phyloP scores from a whole-genome alignment of 1,140 invertebrate species.

The Papilio helenus region DNA sequence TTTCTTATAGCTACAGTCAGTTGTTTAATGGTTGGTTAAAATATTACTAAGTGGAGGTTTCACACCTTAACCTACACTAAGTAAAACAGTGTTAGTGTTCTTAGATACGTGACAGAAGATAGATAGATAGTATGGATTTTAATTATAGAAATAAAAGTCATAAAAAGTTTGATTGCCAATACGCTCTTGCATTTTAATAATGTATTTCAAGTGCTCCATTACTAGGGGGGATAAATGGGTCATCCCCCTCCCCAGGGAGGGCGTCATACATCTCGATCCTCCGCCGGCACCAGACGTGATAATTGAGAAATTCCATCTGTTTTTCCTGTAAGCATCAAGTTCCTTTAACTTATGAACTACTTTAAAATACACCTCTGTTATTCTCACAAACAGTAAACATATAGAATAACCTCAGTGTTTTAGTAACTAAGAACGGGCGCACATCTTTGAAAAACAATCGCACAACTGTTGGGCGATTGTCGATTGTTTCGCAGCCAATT shows the following conservation, averaged over 20 bases:
- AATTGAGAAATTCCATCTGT: conserved; percentile 52
- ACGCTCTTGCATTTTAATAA: conserved; percentile 37
- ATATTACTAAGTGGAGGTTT: too few relatives aligned
- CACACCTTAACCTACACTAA: too few relatives aligned
- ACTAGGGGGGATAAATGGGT: conserved; percentile 49
- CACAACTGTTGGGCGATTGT: too few relatives aligned
- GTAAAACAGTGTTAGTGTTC: too few relatives aligned
- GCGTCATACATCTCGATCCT: conserved; percentile 51
- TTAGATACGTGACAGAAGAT: too few relatives aligned
- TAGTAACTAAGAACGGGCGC: too few relatives aligned
- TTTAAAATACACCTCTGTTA: not conserved
- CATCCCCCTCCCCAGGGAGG: conserved; percentile 29
- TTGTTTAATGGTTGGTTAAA: too few relatives aligned
- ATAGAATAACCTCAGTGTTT: not conserved
- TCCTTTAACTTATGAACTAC: not conserved
- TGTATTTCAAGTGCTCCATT: conserved; percentile 39
- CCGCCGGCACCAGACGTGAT: conserved; percentile 43
- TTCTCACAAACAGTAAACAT: not conserved
- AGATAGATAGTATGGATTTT: too few relatives aligned
- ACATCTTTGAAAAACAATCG: too few relatives aligned
- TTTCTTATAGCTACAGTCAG: too few relatives aligned
- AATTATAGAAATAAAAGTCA: not conserved
- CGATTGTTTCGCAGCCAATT: too few relatives aligned
- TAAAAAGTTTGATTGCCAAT: conserved; percentile 17
- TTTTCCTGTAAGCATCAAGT: conserved; percentile 36